Conservation (phyloP, 2,888 invertebrate species). For the Sesia apiformis region DNA sequence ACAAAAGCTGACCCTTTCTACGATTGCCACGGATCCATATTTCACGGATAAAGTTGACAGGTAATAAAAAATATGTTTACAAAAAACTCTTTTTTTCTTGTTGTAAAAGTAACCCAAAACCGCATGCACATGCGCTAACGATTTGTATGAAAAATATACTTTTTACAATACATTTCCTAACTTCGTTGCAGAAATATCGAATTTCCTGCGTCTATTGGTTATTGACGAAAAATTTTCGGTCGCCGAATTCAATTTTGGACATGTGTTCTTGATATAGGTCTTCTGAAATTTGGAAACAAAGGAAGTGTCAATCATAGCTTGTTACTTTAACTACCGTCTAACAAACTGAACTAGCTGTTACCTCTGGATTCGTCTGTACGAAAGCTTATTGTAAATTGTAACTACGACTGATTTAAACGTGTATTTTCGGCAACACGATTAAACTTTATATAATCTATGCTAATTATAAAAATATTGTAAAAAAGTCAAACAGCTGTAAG, state of each 20-base stretch:
- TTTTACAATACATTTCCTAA: constrained; percentile 61
- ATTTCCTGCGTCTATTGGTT: constrained; percentile 33
- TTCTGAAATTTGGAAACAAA: constrained; percentile 18
- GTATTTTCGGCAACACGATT: too few relatives aligned
- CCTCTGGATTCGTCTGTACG: too few relatives aligned
- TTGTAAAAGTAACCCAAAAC: constrained; percentile 49
- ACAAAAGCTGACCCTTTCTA: constrained; percentile 58
- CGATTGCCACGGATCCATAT: constrained; percentile 41
- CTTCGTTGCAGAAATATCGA: constrained; percentile 63
- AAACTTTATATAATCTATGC: neutral
- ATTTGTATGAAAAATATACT: constrained; percentile 55
- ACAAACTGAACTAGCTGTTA: too few relatives aligned
- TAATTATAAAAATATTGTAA: neutral
- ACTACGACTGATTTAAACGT: too few relatives aligned
- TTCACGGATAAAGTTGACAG: constrained; percentile 40
- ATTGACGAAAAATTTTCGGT: constrained; percentile 37
- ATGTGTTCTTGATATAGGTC: constrained; percentile 52
- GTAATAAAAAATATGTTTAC: constrained; percentile 33
- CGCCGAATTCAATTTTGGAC: constrained; percentile 42
- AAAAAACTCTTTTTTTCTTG: constrained; percentile 26
- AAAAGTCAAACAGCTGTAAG: constrained; percentile 6
- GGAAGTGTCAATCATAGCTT: constrained; percentile 35
- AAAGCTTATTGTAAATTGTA: too few relatives aligned
- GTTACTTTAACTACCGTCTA: neutral
- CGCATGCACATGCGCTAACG: constrained; percentile 51